A percentile compares a stretch with the other conserved stretches of the same genome.
Evolutionary conservation across 1,140 invertebrate species (phyloP).

Genomic region (Drosophila santomea): DNA sequence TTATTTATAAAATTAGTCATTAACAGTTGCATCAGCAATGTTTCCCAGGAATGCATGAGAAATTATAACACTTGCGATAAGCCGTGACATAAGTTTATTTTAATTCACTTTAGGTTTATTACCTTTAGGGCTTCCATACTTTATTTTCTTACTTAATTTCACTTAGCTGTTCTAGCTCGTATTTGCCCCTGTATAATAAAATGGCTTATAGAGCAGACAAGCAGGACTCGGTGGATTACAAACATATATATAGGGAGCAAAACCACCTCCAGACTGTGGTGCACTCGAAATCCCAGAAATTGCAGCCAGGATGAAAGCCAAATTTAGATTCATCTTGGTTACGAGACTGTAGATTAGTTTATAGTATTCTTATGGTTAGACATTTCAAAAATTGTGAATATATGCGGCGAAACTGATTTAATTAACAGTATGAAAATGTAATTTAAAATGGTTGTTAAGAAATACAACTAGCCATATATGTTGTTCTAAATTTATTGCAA

Average conservation of each 20-base stretch:
- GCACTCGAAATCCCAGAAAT: background rate
- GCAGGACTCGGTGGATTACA: background rate
- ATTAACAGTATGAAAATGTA: too few species aligned
- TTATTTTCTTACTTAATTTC: background rate
- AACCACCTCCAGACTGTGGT: background rate
- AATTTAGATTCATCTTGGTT: constrained; percentile 1
- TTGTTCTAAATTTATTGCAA: background rate
- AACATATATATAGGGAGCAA: constrained; percentile 6
- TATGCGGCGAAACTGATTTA: background rate
- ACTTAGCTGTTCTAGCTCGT: too few species aligned
- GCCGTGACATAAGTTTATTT: background rate
- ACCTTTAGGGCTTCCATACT: background rate
- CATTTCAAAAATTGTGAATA: background rate
- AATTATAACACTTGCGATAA: background rate
- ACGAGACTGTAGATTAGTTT: background rate
- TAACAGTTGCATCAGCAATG: background rate
- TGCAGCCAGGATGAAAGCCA: background rate
- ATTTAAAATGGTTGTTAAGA: background rate
- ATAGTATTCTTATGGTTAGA: background rate
- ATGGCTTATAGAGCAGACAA: background rate
- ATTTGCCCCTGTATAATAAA: background rate
- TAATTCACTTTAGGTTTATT: background rate
- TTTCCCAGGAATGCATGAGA: background rate
- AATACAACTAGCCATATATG: background rate
- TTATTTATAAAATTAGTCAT: too few species aligned